Base-by-base conservation (phyloP, 2,797 vertebrate species). In the Chaetodon trifasciatus region DNA sequence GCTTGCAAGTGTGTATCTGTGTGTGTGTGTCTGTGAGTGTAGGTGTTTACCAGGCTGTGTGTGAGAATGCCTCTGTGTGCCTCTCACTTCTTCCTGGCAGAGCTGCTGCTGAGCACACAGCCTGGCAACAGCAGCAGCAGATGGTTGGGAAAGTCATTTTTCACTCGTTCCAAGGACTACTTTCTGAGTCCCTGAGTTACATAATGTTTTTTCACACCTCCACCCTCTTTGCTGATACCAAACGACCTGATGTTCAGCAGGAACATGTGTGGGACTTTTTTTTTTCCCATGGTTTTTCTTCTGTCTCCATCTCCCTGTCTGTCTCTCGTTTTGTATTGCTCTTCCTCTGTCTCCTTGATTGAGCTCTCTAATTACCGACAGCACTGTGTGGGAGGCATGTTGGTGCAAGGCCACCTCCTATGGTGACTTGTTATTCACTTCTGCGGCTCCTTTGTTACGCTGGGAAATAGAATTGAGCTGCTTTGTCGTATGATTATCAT, bases 41-140 rank as follows among this genome's bases (percentile, higher is more conserved):
- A 70, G 68, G 79, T 88, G 84, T 86, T 70, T 11, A 55, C 21
- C 82, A 63, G 84, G 65, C 75, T 56, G 78, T 81, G 82, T 61
- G 82, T 61, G 74, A 86, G 72, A 80, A 81, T 70, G 79, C 81
- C 76, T 76, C 63, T 69, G 84, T 81, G 81, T 79, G 76, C 78
- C 39, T 76, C 70, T 81, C 79, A 5, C 68, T 71, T 75, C 72
- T 76, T 56, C 23, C 68, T 78, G 84, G 79, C 82, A 72, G 76
- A 75, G 76, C 76, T 77, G 76, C 72, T 71, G 74, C 82, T 70
- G 61, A 72, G 52, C 75, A 40, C 78, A 70, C 75, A 82, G 77
- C 71, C 83, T 90, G 90, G 82, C 79, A 89, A 83, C 90, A 88
- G 86, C 87, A 86, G 88, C 87, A 91, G 88, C 89, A 91, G 93